Conservation (phyloP, 2,888 invertebrate genomes). For the Heliconius ismenius region DNA sequence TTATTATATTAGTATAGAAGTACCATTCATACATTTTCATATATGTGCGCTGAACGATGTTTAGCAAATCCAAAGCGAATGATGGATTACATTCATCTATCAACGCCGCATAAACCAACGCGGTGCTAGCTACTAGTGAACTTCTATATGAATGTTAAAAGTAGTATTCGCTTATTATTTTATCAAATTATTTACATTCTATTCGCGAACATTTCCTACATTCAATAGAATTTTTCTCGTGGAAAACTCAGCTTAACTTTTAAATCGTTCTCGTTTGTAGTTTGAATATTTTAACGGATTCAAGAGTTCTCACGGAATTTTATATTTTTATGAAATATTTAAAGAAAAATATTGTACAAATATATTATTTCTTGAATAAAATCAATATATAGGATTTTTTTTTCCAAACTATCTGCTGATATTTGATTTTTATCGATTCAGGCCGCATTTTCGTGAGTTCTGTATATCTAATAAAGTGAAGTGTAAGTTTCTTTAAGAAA, state of each 20-base stretch:
- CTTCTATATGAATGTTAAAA: conserved; percentile 22
- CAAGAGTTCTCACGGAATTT: not conserved
- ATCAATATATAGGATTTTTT: no score
- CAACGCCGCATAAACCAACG: conserved; percentile 69
- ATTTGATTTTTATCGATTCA: no score
- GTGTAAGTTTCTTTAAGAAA: no score
- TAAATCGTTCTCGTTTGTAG: conserved; percentile 17
- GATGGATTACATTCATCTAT: conserved; percentile 59
- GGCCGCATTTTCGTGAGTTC: no score
- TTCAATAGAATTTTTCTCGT: not conserved
- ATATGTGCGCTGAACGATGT: conserved; percentile 21
- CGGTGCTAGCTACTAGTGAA: conserved; percentile 35
- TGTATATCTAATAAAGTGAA: no score
- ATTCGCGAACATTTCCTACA: not conserved
- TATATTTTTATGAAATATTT: not conserved
- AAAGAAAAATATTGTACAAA: not conserved
- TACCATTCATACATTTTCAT: not conserved
- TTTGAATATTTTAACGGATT: conserved; percentile 14
- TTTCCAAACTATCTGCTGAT: not conserved
- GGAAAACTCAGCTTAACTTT: conserved; percentile 7
- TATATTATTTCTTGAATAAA: not conserved
- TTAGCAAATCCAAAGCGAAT: conserved; percentile 46
- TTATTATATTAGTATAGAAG: no score
- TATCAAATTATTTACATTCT: not conserved
- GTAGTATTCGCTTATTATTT: not conserved